A percentile compares a stretch with the other conserved stretches of the same genome.
Conservation (phyloP, 1,140 invertebrate species). For the Eueides isabella region DNA sequence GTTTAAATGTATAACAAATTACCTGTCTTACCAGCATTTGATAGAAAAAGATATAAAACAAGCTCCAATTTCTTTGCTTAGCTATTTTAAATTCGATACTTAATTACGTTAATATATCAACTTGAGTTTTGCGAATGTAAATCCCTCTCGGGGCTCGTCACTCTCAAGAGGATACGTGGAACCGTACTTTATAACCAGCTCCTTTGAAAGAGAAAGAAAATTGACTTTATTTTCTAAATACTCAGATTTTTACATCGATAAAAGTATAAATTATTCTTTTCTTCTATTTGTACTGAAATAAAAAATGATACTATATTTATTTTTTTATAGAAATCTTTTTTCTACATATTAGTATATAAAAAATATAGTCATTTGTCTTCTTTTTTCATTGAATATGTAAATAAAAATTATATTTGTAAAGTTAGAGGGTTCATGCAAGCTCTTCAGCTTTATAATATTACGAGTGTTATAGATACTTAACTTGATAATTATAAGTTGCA, state of each 20-base stretch:
- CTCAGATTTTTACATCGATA: not conserved
- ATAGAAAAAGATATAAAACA: not conserved
- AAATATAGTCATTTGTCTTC: too few species aligned
- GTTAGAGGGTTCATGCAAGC: too few species aligned
- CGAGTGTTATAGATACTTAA: too few species aligned
- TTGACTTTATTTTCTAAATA: not conserved
- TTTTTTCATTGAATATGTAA: too few species aligned
- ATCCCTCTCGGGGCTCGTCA: not conserved
- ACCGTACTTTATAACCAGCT: conserved; percentile 11
- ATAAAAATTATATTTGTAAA: too few species aligned
- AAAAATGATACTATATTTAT: not conserved
- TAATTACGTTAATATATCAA: conserved; percentile 10
- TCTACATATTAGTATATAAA: too few species aligned
- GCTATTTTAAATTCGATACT: not conserved
- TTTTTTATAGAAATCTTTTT: too few species aligned
- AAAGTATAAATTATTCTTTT: not conserved
- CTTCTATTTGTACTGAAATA: not conserved
- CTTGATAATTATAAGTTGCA: too few species aligned
- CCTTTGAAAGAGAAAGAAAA: not conserved
- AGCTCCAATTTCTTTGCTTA: not conserved
- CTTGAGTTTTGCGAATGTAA: conserved; percentile 4
- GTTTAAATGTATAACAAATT: too few species aligned
- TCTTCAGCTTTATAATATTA: too few species aligned
- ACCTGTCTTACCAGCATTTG: too few species aligned
- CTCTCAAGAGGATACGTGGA: not conserved